These are phyloP conservation scores for Sminthurinus signatus DNA, from an alignment of 1,140 invertebrate genomes.

Conservation along the genomic window DNA sequence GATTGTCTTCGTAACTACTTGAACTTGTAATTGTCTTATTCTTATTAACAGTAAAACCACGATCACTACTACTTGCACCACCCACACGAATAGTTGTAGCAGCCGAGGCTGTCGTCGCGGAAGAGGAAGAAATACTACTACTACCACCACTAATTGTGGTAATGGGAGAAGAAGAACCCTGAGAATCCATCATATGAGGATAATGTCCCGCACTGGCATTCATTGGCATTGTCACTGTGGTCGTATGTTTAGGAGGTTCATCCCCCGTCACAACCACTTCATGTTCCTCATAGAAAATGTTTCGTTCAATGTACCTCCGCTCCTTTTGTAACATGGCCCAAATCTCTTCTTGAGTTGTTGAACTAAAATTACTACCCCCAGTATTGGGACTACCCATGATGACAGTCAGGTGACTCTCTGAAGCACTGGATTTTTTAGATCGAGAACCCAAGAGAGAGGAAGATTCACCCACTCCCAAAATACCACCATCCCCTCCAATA, in stretches of 20 bases:
- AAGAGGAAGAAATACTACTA: no score
- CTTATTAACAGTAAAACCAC: neutral
- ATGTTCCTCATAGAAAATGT: constrained; percentile 21
- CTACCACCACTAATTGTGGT: no score
- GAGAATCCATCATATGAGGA: no score
- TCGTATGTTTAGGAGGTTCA: neutral
- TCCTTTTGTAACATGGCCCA: constrained; percentile 42
- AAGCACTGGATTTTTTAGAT: constrained; percentile 5
- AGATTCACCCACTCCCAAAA: neutral
- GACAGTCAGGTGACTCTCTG: constrained; percentile 16
- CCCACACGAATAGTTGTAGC: neutral
- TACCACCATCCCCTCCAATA: neutral
- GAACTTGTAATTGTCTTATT: neutral
- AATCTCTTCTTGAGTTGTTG: constrained; percentile 42
- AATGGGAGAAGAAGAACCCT: no score
- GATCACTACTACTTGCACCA: neutral
- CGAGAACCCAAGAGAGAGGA: neutral
- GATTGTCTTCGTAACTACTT: constrained; percentile 11
- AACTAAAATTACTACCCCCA: constrained; percentile 16
- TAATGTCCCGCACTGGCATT: no score
- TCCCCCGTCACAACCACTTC: constrained; percentile 19
- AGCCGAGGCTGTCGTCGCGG: neutral
- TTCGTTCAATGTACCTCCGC: constrained; percentile 28
- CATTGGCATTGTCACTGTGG: no score
- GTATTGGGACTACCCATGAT: constrained; percentile 7